A percentile compares a stretch with the other conserved stretches of the same genome.
Conservation (phyloP, 2,888 invertebrate genomes). For the Stegana nigrithorax region DNA sequence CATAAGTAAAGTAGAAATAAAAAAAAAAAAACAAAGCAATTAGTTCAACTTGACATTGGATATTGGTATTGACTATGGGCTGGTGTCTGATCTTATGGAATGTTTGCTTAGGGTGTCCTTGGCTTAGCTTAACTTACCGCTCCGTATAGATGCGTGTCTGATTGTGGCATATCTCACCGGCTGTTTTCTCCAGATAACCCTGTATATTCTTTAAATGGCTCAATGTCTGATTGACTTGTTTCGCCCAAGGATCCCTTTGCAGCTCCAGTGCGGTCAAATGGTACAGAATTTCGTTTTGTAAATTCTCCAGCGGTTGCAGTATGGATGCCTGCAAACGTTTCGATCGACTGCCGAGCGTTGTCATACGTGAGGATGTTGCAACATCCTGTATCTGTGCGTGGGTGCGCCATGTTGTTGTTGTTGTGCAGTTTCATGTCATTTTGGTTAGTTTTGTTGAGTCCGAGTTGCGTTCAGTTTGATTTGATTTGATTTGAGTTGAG, state of each 20-base stretch:
- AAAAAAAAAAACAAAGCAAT: slow-evolving; percentile 10
- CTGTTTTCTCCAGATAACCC: slow-evolving; percentile 80
- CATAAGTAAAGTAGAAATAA: not conserved
- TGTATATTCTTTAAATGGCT: slow-evolving; percentile 82
- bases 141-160: slow-evolving; percentile 70
- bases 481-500: too few species aligned
- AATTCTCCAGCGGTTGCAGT: slow-evolving; percentile 77
- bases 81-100: not conserved
- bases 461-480: too few species aligned
- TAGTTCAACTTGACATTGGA: slow-evolving; percentile 2
- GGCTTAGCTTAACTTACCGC: slow-evolving; percentile 47
- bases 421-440: too few species aligned
- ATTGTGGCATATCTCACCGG: slow-evolving; percentile 77
- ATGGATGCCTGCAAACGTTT: slow-evolving; percentile 75
- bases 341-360: slow-evolving; percentile 76
- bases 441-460: too few species aligned
- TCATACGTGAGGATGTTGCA: slow-evolving; percentile 78
- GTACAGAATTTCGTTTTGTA: slow-evolving; percentile 79
- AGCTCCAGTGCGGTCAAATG: slow-evolving; percentile 82
- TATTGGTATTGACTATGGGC: not conserved
- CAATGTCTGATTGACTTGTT: slow-evolving; percentile 78
- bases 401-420: not conserved
- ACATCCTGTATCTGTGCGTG: slow-evolving; percentile 73
- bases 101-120: not conserved
- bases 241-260: slow-evolving; percentile 77